Percentiles rank a stretch among this genome's conserved stretches.
Conservation (phyloP, 2,113 vertebrate species). For the Barnardius zonarius region DNA sequence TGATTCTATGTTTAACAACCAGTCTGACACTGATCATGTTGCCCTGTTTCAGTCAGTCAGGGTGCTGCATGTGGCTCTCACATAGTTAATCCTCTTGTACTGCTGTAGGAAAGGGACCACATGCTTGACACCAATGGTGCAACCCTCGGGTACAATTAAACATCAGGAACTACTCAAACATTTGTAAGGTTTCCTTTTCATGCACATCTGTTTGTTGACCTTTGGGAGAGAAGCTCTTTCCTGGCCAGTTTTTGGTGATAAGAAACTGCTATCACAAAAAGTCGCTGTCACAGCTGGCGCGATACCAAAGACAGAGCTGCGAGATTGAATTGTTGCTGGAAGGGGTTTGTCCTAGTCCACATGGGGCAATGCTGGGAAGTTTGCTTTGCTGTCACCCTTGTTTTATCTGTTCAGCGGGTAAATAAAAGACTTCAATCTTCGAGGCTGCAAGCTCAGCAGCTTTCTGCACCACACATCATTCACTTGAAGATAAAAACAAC, state of each 20-base stretch:
- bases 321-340: neutral
- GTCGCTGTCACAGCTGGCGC: neutral
- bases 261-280: neutral
- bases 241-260: neutral
- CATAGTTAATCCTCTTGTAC: neutral
- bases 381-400: neutral
- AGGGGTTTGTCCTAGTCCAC: neutral
- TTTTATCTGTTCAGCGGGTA: neutral
- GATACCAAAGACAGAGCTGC: neutral
- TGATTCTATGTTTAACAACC: neutral
- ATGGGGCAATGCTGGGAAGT: neutral
- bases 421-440: slow-evolving; percentile 1
- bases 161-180: slow-evolving; percentile 43
- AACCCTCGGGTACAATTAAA: slow-evolving; percentile 3
- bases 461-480: slow-evolving; percentile 20
- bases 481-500: neutral
- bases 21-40: neutral
- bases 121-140: neutral
- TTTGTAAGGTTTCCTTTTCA: slow-evolving; percentile 29
- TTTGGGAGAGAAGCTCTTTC: neutral
- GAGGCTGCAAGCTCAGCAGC: slow-evolving; percentile 42
- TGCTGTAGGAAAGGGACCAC: neutral
- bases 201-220: slow-evolving; percentile 53
- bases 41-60: neutral
- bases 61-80: neutral